Evolutionary conservation across 2,797 vertebrate species (phyloP).

Genomic region (Channa striata): DNA sequence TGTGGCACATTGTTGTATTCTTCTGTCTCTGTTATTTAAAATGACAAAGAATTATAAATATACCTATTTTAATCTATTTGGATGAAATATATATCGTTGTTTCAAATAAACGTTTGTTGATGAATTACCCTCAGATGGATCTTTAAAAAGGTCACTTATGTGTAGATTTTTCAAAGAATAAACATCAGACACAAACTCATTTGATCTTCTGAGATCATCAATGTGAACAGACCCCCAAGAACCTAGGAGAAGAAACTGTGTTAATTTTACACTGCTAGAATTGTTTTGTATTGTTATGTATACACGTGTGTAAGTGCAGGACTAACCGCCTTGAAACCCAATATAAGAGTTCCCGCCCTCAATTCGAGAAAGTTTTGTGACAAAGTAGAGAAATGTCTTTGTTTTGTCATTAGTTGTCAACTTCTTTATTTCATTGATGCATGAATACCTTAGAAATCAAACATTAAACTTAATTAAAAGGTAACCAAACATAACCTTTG

Average conservation of each 20-base stretch:
- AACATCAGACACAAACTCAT: slow-evolving; percentile 90
- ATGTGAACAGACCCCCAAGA: slow-evolving; percentile 95
- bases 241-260: slow-evolving; percentile 73
- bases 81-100: background rate
- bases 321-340: slow-evolving; percentile 94
- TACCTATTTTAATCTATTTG: background rate
- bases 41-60: background rate
- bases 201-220: slow-evolving; percentile 91
- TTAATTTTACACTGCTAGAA: background rate
- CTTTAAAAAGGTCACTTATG: slow-evolving; percentile 54
- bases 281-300: background rate
- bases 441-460: slow-evolving; percentile 85
- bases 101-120: background rate
- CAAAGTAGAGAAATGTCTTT: slow-evolving; percentile 90
- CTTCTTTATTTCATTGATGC: slow-evolving; percentile 94
- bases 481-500: background rate
- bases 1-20: slow-evolving; percentile 1
- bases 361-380: slow-evolving; percentile 92
- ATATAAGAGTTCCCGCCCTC: slow-evolving; percentile 90
- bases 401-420: slow-evolving; percentile 60
- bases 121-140: slow-evolving; percentile 38
- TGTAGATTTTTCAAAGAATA: slow-evolving; percentile 22
- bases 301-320: slow-evolving; percentile 40
- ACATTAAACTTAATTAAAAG: background rate
- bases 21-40: slow-evolving; percentile 27